These are phyloP conservation scores for Menidia beryllina DNA, from an alignment of 2,113 vertebrate species.

Conservation along the genomic window DNA sequence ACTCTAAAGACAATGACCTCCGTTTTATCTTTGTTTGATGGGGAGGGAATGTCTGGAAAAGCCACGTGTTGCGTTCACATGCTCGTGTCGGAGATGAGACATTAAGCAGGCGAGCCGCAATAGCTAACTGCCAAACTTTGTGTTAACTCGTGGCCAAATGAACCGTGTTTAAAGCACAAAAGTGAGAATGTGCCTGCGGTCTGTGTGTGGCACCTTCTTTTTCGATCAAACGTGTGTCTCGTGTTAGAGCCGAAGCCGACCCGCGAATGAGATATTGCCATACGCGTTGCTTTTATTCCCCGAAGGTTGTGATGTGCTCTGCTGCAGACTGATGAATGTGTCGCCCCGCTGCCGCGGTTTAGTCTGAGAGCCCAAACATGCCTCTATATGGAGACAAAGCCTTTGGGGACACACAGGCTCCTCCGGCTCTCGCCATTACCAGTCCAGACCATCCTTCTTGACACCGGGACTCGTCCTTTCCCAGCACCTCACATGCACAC, in stretches of 20 bases:
- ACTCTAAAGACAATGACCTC: too few relatives aligned
- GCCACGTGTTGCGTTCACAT: too few relatives aligned
- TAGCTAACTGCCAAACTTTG: too few relatives aligned
- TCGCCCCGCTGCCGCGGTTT: conserved; percentile 53
- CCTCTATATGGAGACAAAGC: conserved; percentile 65
- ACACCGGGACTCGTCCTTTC: conserved; percentile 24
- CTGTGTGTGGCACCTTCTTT: neutral
- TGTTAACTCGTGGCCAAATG: too few relatives aligned
- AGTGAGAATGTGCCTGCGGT: neutral
- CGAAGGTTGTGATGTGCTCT: conserved; percentile 34
- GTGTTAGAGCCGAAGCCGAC: neutral
- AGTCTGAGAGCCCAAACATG: conserved; percentile 68
- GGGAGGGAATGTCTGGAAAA: too few relatives aligned
- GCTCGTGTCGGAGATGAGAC: too few relatives aligned
- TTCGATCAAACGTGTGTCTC: neutral
- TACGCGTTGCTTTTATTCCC: conserved; percentile 16
- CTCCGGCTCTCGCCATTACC: conserved; percentile 13
- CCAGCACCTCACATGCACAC: conserved; percentile 30
- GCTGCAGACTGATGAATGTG: conserved; percentile 67
- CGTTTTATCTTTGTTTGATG: too few relatives aligned
- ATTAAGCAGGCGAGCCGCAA: too few relatives aligned
- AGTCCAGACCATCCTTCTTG: conserved; percentile 54
- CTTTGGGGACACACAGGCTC: conserved; percentile 49
- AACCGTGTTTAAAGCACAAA: too few relatives aligned
- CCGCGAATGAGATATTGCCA: neutral